Evolutionary conservation across 2,113 vertebrate genomes (phyloP).

Genomic region (Harpagus bidentatus): DNA sequence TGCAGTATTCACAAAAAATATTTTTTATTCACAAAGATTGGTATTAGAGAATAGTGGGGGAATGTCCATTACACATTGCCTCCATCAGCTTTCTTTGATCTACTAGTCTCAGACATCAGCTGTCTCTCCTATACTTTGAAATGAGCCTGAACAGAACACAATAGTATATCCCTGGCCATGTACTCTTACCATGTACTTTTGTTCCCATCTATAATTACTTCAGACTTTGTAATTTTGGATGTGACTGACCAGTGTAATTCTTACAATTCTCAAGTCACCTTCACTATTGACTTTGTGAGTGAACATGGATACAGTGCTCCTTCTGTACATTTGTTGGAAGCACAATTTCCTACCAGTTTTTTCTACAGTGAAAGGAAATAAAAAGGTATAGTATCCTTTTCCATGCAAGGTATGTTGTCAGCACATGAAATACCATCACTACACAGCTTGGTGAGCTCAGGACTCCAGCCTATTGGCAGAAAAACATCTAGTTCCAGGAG

Average conservation of each 20-base stretch:
- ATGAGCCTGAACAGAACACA: neutral
- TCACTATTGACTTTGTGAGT: neutral
- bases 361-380: neutral
- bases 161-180: neutral
- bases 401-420: neutral
- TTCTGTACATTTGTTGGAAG: neutral
- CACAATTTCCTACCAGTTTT: neutral
- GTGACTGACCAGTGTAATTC: neutral
- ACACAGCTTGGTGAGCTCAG: neutral
- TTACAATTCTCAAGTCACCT: neutral
- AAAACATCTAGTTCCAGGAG: neutral
- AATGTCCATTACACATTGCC: neutral
- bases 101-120: neutral
- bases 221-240: neutral
- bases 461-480: neutral
- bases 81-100: neutral
- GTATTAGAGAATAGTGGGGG: neutral
- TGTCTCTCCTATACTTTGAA: neutral
- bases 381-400: neutral
- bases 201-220: neutral
- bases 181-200: neutral
- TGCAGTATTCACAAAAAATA: neutral
- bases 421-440: neutral
- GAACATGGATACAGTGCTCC: neutral
- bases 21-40: neutral